Percentiles rank a stretch among this genome's conserved stretches.
These are phyloP conservation scores for Lithosia quadra DNA, from an alignment of 2,888 invertebrate genomes.

Conservation along the genomic window DNA sequence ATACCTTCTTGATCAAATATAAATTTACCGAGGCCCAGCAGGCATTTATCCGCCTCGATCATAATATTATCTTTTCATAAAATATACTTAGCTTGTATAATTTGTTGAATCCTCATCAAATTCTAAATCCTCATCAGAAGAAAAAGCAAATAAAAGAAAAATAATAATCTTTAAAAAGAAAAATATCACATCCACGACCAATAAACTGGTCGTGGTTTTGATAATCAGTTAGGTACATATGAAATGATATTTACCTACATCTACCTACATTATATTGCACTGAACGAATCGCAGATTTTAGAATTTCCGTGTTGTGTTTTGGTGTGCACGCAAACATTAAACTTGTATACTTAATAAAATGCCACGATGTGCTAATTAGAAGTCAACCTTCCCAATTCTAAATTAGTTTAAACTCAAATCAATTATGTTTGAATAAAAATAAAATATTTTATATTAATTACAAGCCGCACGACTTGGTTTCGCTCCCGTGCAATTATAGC, in stretches of 20 bases:
- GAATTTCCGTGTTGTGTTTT: conserved; percentile 38
- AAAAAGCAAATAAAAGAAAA: not conserved
- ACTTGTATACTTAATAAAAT: conserved; percentile 31
- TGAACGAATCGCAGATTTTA: conserved; percentile 5
- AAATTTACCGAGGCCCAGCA: no score
- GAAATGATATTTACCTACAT: not conserved
- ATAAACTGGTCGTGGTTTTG: no score
- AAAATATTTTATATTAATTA: no score
- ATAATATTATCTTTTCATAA: no score
- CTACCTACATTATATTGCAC: not conserved
- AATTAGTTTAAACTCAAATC: not conserved
- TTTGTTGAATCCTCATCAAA: no score
- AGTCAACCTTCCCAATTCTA: conserved; percentile 23
- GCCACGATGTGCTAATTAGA: conserved; percentile 32
- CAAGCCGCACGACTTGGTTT: no score
- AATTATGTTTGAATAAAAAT: not conserved
- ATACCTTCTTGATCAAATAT: not conserved
- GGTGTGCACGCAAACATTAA: conserved; percentile 28
- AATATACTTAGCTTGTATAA: no score
- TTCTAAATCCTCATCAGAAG: no score
- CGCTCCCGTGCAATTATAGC: no score
- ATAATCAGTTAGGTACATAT: not conserved
- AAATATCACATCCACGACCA: not conserved
- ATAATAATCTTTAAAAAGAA: not conserved
- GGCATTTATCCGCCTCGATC: no score